phyloP scores from a whole-genome alignment of 2,113 vertebrate genomes.

The Solea senegalensis region DNA sequence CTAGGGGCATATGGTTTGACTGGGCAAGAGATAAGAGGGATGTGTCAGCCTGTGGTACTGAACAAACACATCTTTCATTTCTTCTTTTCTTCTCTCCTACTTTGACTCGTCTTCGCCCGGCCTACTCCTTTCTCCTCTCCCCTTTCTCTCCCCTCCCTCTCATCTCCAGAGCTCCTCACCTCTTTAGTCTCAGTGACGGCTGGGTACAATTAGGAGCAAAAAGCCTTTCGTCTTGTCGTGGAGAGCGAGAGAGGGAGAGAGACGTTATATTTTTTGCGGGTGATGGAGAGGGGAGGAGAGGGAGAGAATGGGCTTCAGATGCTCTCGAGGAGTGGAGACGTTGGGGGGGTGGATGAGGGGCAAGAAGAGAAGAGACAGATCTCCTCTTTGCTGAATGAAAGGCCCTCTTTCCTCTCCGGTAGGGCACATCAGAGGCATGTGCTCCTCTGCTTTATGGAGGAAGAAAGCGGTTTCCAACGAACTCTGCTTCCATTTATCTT shows the following conservation, averaged over 20 bases:
- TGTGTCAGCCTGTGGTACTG: conserved; percentile 77
- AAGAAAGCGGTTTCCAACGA: conserved; percentile 71
- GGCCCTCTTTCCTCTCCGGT: conserved; percentile 60
- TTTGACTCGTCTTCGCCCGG: conserved; percentile 33
- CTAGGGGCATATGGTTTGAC: conserved; percentile 90
- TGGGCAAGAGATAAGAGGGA: conserved; percentile 93
- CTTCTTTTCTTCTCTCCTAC: conserved; percentile 48
- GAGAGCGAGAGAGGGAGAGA: conserved; percentile 44
- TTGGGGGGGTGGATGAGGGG: conserved; percentile 33
- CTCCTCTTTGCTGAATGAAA: conserved; percentile 64
- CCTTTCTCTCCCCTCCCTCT: not conserved
- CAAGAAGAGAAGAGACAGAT: conserved; percentile 64
- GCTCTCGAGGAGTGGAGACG: conserved; percentile 48
- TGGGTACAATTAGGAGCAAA: conserved; percentile 71
- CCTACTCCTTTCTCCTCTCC: conserved; percentile 21
- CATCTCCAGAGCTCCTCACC: conserved; percentile 46
- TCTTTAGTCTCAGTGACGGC: conserved; percentile 64
- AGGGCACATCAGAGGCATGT: conserved; percentile 66
- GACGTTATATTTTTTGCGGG: conserved; percentile 65
- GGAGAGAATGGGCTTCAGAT: conserved; percentile 76
- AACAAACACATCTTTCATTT: conserved; percentile 78
- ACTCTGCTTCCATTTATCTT: conserved; percentile 78
- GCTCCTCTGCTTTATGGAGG: conserved; percentile 58
- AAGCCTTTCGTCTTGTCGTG: conserved; percentile 55
- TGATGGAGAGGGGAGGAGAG: conserved; percentile 56